A percentile compares a stretch with the other conserved stretches of the same genome.
phyloP scores from a whole-genome alignment of 92 coral and sea anemone genomes.

The Siderastrea radians region DNA sequence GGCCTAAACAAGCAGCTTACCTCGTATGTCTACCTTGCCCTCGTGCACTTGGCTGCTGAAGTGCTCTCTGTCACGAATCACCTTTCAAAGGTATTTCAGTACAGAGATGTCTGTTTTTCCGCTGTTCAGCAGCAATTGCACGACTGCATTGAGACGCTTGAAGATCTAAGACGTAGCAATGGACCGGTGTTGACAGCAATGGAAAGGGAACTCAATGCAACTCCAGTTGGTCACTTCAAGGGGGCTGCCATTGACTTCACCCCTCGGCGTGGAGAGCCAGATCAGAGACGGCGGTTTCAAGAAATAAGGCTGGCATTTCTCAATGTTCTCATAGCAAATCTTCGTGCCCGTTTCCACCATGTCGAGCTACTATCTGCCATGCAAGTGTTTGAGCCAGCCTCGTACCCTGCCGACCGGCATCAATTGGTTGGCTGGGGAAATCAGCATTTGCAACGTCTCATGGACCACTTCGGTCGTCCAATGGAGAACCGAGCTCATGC shows the following conservation, averaged over 20 bases:
- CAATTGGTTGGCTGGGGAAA: slow-evolving; percentile 19
- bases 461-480: background rate
- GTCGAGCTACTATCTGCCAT: slow-evolving; percentile 32
- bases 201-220: slow-evolving; percentile 40
- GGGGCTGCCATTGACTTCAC: slow-evolving; percentile 23
- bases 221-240: slow-evolving; percentile 46
- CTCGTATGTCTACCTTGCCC: slow-evolving; percentile 32
- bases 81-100: slow-evolving; percentile 33
- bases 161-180: slow-evolving; percentile 31
- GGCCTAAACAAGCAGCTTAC: slow-evolving; percentile 46
- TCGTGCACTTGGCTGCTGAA: slow-evolving; percentile 49
- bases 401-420: slow-evolving; percentile 40
- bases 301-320: slow-evolving; percentile 12
- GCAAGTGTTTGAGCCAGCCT: background rate
- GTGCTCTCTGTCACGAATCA: slow-evolving; percentile 52
- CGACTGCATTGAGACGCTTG: slow-evolving; percentile 31
- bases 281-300: slow-evolving; percentile 22
- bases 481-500: slow-evolving; percentile 6
- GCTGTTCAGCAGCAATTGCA: slow-evolving; percentile 17
- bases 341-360: slow-evolving; percentile 36
- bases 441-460: background rate
- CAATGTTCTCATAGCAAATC: slow-evolving; percentile 35
- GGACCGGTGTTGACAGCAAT: slow-evolving; percentile 22
- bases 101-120: slow-evolving; percentile 52
- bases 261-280: slow-evolving; percentile 41